phyloP scores from a whole-genome alignment of 2,888 invertebrate genomes.

The Apocheima hispidaria region DNA sequence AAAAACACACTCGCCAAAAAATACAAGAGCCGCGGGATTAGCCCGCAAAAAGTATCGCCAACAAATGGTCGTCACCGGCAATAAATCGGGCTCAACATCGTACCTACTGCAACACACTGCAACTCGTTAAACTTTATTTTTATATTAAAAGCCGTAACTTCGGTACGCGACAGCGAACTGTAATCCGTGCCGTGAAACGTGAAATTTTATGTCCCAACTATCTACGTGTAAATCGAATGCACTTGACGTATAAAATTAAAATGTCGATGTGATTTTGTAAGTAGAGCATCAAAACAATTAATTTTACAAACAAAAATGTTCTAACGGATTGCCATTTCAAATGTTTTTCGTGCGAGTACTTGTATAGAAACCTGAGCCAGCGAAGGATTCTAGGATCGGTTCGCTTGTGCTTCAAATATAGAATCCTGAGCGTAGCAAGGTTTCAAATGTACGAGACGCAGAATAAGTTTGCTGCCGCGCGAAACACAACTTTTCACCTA shows the following conservation, averaged over 20 bases:
- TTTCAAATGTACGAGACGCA: too few species aligned
- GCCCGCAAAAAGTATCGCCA: slow-evolving; percentile 70
- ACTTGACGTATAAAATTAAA: slow-evolving; percentile 38
- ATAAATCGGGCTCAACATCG: slow-evolving; percentile 81
- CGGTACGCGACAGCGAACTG: slow-evolving; percentile 67
- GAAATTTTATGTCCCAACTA: slow-evolving; percentile 57
- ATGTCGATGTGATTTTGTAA: slow-evolving; percentile 1
- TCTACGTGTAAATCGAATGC: slow-evolving; percentile 43
- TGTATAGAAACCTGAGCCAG: too few species aligned
- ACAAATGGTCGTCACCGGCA: slow-evolving; percentile 71
- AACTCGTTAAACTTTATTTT: slow-evolving; percentile 83
- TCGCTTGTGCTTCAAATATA: too few species aligned
- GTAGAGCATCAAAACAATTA: not conserved
- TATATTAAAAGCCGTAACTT: slow-evolving; percentile 82
- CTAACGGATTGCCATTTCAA: too few species aligned
- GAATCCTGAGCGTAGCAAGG: too few species aligned
- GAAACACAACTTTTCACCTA: too few species aligned
- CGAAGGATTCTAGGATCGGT: too few species aligned
- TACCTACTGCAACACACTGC: slow-evolving; percentile 70
- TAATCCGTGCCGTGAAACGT: slow-evolving; percentile 71
- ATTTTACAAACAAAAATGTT: too few species aligned
- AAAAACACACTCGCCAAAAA: slow-evolving; percentile 30
- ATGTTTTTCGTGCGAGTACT: too few species aligned
- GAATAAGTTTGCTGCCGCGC: too few species aligned
- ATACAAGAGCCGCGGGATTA: slow-evolving; percentile 58